A percentile compares a stretch with the other conserved stretches of the same genome.
Conservation (phyloP, 1,140 invertebrate species). For the Lethrus apterus region DNA sequence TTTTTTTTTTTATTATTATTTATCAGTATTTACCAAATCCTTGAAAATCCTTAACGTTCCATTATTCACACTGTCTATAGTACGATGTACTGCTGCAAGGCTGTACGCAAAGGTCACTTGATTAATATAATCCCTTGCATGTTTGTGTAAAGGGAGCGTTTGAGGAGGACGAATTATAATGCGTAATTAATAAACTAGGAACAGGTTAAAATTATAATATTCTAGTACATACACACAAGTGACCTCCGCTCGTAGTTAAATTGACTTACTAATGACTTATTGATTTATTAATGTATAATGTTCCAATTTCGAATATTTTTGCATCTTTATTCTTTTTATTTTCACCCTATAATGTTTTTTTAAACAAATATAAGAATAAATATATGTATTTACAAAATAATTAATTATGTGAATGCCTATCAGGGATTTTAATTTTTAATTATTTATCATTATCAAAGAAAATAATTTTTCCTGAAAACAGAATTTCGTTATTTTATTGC, state of each 20-base stretch:
- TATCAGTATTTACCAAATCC: background rate
- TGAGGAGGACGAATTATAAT: too few species aligned
- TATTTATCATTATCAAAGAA: too few species aligned
- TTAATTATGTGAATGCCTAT: too few species aligned
- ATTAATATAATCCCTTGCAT: conserved; percentile 11
- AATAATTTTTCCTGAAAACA: too few species aligned
- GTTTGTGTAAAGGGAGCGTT: background rate
- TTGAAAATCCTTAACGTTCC: background rate
- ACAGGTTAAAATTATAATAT: conserved; percentile 9
- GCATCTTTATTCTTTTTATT: background rate
- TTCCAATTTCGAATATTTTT: background rate
- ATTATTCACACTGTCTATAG: too few species aligned
- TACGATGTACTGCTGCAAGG: conserved; percentile 6
- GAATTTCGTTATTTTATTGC: too few species aligned
- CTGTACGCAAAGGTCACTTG: conserved; percentile 13
- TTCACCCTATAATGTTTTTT: background rate
- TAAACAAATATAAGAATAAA: too few species aligned
- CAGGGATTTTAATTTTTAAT: too few species aligned
- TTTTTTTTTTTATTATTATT: background rate
- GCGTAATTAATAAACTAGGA: background rate
- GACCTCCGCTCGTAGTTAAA: too few species aligned
- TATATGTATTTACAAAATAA: too few species aligned
- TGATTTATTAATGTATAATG: background rate
- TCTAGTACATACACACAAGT: background rate
- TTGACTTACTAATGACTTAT: too few species aligned